Conservation (phyloP, 1,140 invertebrate genomes). For the Hydropsyche tenuis region DNA sequence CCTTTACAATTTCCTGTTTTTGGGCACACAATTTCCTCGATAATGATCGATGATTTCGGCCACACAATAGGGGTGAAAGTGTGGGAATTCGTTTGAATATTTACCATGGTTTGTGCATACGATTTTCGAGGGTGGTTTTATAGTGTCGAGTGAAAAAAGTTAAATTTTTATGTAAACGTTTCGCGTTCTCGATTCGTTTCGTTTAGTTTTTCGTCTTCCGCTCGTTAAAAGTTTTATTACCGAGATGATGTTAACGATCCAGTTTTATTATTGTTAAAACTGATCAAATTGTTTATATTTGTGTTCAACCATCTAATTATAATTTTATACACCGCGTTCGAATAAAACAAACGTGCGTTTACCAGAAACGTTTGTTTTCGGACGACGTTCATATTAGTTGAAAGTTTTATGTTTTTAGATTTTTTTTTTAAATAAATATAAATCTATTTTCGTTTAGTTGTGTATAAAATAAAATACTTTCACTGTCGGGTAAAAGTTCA, state of each 20-base stretch:
- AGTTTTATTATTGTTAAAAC: conserved; percentile 48
- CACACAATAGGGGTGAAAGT: neutral
- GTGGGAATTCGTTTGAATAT: conserved; percentile 21
- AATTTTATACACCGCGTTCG: conserved; percentile 38
- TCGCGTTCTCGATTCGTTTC: neutral
- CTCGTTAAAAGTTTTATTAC: conserved; percentile 47
- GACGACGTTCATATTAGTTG: neutral
- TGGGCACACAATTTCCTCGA: conserved; percentile 1
- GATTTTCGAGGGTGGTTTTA: too few species aligned
- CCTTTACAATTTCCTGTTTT: conserved; percentile 7
- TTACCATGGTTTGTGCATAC: neutral
- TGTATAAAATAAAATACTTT: too few species aligned
- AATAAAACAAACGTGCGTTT: conserved; percentile 32
- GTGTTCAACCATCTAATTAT: conserved; percentile 50
- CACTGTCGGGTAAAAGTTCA: too few species aligned
- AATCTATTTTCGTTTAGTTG: neutral
- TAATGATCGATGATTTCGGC: neutral
- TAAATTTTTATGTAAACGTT: neutral
- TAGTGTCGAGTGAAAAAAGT: too few species aligned
- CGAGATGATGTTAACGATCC: conserved; percentile 47
- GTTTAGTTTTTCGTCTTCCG: conserved; percentile 34
- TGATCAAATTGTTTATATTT: conserved; percentile 45
- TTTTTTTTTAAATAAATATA: neutral
- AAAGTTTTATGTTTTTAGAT: neutral
- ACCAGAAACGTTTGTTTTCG: neutral